Evolutionary conservation across 2,113 vertebrate genomes (phyloP), one percentile per base, ranked within the genome.

Genomic region (Scomber colias): DNA sequence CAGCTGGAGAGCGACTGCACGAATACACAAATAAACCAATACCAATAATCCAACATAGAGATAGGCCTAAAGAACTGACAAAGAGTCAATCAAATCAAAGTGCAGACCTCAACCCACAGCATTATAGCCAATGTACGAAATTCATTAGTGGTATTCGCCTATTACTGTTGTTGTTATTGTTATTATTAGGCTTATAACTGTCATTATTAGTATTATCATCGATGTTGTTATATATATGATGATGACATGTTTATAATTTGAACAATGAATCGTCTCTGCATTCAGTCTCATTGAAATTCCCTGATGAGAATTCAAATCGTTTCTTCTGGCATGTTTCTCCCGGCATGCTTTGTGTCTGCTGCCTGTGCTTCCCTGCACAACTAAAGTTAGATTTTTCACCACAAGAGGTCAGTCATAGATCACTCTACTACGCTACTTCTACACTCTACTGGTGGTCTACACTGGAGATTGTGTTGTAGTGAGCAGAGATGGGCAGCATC

Each of bases 321-420:
- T 66, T 57, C 44, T 75, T 74, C 71, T 61, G 27, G 63, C 17
- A 69, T 73, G 40, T 56, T 51, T 71, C 15, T 75, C 79, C 75
- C 71, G 14, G 56, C 65, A 84, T 86, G 76, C 81, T 77, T 86
- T 87, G 80, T 54, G 21, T 11, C 53, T 21, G 4, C 17, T 27
- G 24, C 53, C 10, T 55, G 53, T 21, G 53, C 53, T 3, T 35
- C 72, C 46, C 4, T 59, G 31, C 50, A 53, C 40, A 57, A 3
- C 12, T 27, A 12, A 13, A 3, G 2, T 51, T 15, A 54, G 3
- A 49, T 21, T 50, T 1, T 27, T 2, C 5, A 60, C 86, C 91
- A 79, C 86, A 35, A 88, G 89, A 67, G 82, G 87, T 54, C 82
- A 31, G 40, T 54, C 57, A 27, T 0, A 44, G 35, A 67, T 44